Evolutionary conservation across 2,888 invertebrate genomes (phyloP).

Genomic region (Ophonus ardosiacus): DNA sequence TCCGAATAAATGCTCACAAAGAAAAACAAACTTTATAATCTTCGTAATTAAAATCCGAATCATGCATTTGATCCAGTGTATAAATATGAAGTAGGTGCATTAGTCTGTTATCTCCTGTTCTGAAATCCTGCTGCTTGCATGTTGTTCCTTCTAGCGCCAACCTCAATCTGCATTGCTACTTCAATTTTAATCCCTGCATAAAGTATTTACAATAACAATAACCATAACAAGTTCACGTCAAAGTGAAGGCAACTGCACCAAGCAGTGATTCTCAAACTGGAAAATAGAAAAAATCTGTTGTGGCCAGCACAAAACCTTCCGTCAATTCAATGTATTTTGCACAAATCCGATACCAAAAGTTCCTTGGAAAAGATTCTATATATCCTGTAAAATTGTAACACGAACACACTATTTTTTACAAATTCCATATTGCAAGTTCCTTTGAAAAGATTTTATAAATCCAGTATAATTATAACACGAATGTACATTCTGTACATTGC

Average conservation of each 20-base stretch:
- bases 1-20: too few species aligned
- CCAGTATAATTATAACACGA: too few species aligned
- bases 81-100: not conserved
- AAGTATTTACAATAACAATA: slow-evolving; percentile 39
- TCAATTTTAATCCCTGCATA: slow-evolving; percentile 38
- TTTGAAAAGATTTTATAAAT: too few species aligned
- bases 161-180: not conserved
- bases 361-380: too few species aligned
- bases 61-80: not conserved
- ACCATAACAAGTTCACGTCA: slow-evolving; percentile 1
- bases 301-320: too few species aligned
- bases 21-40: not conserved
- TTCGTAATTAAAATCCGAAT: not conserved
- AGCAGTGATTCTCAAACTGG: not conserved
- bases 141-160: not conserved
- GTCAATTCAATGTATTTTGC: too few species aligned
- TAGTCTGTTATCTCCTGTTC: slow-evolving; percentile 2
- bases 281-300: not conserved
- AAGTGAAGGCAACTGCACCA: not conserved
- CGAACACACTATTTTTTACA: too few species aligned
- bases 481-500: too few species aligned
- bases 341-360: too few species aligned
- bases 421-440: too few species aligned
- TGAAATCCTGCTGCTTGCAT: not conserved
- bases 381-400: too few species aligned